phyloP scores from a whole-genome alignment of 2,888 invertebrate species.

The Yponomeuta cagnagella region DNA sequence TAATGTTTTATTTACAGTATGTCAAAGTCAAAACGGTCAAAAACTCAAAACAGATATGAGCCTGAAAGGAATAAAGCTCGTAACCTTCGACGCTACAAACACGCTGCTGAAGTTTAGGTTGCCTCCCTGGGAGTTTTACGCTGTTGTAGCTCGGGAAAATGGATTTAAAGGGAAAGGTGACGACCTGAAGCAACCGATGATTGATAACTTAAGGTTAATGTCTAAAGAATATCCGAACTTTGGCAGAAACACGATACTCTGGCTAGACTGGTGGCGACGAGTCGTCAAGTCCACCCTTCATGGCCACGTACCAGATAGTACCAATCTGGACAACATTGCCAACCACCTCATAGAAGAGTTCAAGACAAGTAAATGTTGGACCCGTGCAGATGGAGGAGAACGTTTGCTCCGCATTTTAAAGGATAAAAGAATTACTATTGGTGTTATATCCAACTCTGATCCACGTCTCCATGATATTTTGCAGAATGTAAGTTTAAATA shows the following conservation, averaged over 20 bases:
- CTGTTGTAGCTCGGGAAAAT: slow-evolving; percentile 79
- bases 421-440: slow-evolving; percentile 69
- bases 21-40: too few relatives aligned
- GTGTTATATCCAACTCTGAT: slow-evolving; percentile 93
- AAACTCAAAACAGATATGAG: slow-evolving; percentile 39
- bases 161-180: slow-evolving; percentile 77
- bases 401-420: slow-evolving; percentile 79
- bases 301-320: slow-evolving; percentile 53
- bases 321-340: slow-evolving; percentile 58
- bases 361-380: slow-evolving; percentile 84
- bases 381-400: slow-evolving; percentile 76
- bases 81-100: slow-evolving; percentile 93
- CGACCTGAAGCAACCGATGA: slow-evolving; percentile 78
- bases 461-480: slow-evolving; percentile 84
- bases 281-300: slow-evolving; percentile 80
- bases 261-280: slow-evolving; percentile 89
- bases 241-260: slow-evolving; percentile 81
- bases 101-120: slow-evolving; percentile 84
- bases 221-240: slow-evolving; percentile 86
- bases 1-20: too few relatives aligned
- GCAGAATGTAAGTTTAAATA: slow-evolving; percentile 76
- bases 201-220: slow-evolving; percentile 78
- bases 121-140: slow-evolving; percentile 85
- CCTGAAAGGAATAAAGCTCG: slow-evolving; percentile 72
- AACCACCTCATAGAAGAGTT: slow-evolving; percentile 81